These are phyloP conservation scores for Aromia moschata DNA, from an alignment of 2,888 invertebrate species.

Conservation along the genomic window DNA sequence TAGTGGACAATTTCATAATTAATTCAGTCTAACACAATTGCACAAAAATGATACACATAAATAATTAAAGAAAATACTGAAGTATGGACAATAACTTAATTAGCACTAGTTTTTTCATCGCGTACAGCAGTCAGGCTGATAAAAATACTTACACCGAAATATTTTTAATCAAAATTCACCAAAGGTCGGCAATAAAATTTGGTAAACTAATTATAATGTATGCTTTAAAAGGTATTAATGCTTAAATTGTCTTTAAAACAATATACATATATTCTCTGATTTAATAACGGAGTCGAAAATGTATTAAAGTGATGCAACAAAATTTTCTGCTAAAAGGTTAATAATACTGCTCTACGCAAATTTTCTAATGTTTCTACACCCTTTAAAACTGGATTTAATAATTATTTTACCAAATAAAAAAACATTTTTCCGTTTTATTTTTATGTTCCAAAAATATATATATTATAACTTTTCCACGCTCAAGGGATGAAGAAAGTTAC, in stretches of 20 bases:
- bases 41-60: slow-evolving; percentile 27
- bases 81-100: slow-evolving; percentile 10
- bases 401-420: neutral
- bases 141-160: neutral
- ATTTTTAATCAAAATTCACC: neutral
- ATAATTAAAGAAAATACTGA: slow-evolving; percentile 24
- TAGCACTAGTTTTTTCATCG: neutral
- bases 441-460: no score
- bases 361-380: no score
- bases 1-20: slow-evolving; percentile 22
- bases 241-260: neutral
- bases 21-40: slow-evolving; percentile 34
- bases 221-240: neutral
- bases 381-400: neutral
- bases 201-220: neutral
- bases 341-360: no score
- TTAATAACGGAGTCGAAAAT: no score
- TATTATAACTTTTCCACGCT: no score
- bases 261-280: neutral
- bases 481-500: no score
- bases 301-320: no score
- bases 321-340: no score
- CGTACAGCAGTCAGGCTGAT: neutral
- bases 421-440: no score
- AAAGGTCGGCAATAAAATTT: neutral